Percentiles rank a stretch among this genome's conserved stretches.
phyloP scores from a whole-genome alignment of 1,140 invertebrate genomes.

The Drosophila auraria region DNA sequence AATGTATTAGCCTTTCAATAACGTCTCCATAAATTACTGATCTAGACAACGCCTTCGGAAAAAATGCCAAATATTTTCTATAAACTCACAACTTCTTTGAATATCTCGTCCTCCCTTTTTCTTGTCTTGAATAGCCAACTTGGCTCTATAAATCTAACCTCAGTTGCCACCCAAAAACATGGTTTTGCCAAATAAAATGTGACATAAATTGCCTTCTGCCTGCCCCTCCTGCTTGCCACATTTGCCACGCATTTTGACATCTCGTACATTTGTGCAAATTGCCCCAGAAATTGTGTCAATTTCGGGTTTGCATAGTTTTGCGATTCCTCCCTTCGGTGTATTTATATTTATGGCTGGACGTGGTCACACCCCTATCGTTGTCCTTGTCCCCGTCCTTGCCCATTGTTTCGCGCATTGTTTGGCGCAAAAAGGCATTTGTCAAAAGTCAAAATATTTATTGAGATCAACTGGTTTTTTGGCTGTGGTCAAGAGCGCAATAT shows the following conservation, averaged over 20 bases:
- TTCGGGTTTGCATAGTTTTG: slow-evolving; percentile 44
- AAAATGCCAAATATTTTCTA: neutral
- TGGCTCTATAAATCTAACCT: slow-evolving; percentile 34
- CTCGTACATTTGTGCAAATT: slow-evolving; percentile 43
- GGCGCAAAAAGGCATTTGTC: slow-evolving; percentile 66
- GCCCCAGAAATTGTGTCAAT: slow-evolving; percentile 43
- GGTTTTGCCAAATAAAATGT: slow-evolving; percentile 48
- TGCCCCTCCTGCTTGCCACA: slow-evolving; percentile 45
- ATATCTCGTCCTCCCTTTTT: neutral
- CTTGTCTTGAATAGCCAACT: slow-evolving; percentile 1
- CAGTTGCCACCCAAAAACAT: slow-evolving; percentile 32
- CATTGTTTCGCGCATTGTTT: slow-evolving; percentile 54
- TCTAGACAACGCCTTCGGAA: neutral
- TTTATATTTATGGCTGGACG: slow-evolving; percentile 42
- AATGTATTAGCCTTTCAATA: neutral
- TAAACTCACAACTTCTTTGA: neutral
- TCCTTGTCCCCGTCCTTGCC: slow-evolving; percentile 35
- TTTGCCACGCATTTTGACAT: slow-evolving; percentile 24
- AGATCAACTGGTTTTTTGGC: slow-evolving; percentile 74
- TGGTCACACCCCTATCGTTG: slow-evolving; percentile 43
- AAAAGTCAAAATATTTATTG: slow-evolving; percentile 83
- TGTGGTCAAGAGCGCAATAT: slow-evolving; percentile 44
- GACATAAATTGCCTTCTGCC: slow-evolving; percentile 55
- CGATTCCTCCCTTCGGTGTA: slow-evolving; percentile 9
- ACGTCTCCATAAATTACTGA: neutral